Base-by-base conservation (phyloP, 2,113 vertebrate species). In the Pristiophorus japonicus region DNA sequence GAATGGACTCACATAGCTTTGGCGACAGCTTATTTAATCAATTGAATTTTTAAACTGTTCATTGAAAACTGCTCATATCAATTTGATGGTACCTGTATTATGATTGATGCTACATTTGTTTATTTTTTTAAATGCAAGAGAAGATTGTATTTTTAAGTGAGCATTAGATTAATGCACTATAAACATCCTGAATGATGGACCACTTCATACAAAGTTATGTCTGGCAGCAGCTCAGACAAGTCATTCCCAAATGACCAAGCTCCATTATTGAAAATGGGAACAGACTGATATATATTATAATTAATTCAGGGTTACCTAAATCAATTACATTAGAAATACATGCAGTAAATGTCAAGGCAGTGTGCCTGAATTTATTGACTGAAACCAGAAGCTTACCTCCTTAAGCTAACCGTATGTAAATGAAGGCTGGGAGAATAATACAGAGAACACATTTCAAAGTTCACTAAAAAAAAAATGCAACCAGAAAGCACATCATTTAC, bases 61-160 rank as follows among this genome's bases (percentile, higher is more conserved):
- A 88, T 55, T 55, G 85, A 51, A 88, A 55, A 30, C 45, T 30
- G 10, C 27, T 88, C 85, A 30, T 88, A 59, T 92, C 59, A 90
- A 51, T 59, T 16, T 59, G 51, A 90, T 59, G 88, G 16, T 38
- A n/a, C n/a, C n/a, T n/a, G n/a, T n/a, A 92, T 63, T 63, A n/a
- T 92, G 59, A 92, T 63, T 63, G 88, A 92, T 92, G 88, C n/a
- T 85, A 45, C 42, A 90, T 62, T 90, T 90, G 87, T 12, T 90
- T 16, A 59, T n/a, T 59, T 90, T 90, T 51, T 12, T 90, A 90
- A 55, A 47, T 63, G 55, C 30, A 91, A 92, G 87, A 62, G 87
- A 55, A 91, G 87, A 34, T 59, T 91, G 55, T 38, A 63, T n/a
- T 63, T 81, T 63, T 63, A 63, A 92, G 14, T 92, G 88, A 63